phyloP scores from a whole-genome alignment of 2,888 invertebrate genomes.

The Arge pagana region DNA sequence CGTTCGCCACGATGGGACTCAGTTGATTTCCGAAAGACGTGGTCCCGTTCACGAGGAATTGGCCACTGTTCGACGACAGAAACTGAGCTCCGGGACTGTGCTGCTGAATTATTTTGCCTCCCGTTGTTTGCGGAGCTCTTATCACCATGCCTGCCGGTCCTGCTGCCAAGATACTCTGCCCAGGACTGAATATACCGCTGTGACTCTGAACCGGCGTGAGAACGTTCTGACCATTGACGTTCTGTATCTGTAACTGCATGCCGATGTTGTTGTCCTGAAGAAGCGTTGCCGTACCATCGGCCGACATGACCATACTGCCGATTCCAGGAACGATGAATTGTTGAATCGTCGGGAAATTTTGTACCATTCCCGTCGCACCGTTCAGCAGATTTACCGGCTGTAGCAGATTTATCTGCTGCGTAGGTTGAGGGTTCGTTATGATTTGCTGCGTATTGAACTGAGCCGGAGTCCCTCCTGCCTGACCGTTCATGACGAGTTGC shows the following conservation, averaged over 20 bases:
- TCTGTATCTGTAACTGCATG: conserved; percentile 78
- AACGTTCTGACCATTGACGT: conserved; percentile 78
- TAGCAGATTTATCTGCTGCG: conserved; percentile 72
- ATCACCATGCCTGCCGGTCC: conserved; percentile 78
- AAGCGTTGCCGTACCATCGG: conserved; percentile 75
- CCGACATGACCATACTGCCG: conserved; percentile 82
- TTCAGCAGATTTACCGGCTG: conserved; percentile 84
- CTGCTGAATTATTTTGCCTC: conserved; percentile 72
- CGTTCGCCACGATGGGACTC: conserved; percentile 77
- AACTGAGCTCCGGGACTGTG: conserved; percentile 74
- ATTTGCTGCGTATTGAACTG: conserved; percentile 71
- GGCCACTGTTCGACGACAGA: conserved; percentile 73
- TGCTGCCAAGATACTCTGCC: conserved; percentile 70
- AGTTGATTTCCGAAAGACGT: conserved; percentile 73
- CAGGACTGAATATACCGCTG: conserved; percentile 67
- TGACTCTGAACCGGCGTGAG: conserved; percentile 73
- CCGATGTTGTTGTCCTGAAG: conserved; percentile 73
- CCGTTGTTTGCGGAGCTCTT: conserved; percentile 70
- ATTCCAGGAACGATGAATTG: conserved; percentile 83
- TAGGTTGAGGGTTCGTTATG: conserved; percentile 62
- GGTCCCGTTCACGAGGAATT: conserved; percentile 76
- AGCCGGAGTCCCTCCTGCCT: conserved; percentile 61
- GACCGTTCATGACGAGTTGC: conserved; percentile 79
- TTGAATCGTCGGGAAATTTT: conserved; percentile 79
- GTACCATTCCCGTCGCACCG: conserved; percentile 70